These are phyloP conservation scores for Agrotis segetum DNA, from an alignment of 2,888 invertebrate species.

Conservation along the genomic window DNA sequence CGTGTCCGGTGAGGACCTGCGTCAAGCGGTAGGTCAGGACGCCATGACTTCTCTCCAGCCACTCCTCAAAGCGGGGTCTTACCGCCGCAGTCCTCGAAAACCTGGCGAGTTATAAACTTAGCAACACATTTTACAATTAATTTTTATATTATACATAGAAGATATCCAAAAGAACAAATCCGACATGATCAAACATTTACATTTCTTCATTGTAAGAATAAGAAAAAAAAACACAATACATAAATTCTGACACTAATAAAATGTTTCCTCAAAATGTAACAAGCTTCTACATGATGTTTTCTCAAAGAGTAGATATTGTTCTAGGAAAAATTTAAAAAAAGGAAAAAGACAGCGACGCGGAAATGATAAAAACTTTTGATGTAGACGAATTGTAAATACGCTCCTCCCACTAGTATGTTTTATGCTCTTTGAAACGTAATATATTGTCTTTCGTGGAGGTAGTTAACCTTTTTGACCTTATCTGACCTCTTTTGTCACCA, in stretches of 20 bases:
- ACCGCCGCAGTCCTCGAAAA: too few relatives aligned
- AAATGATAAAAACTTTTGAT: constrained; percentile 53
- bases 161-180: too few relatives aligned
- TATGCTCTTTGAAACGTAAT: constrained; percentile 15
- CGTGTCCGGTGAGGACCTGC: too few relatives aligned
- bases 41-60: too few relatives aligned
- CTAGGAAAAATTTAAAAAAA: constrained; percentile 13
- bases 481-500: constrained; percentile 5
- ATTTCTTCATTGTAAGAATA: background rate
- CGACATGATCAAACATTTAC: background rate
- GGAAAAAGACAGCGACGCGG: too few relatives aligned
- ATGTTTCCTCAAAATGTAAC: constrained; percentile 11
- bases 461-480: constrained; percentile 15
- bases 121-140: too few relatives aligned
- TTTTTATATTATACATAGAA: too few relatives aligned
- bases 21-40: too few relatives aligned
- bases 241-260: constrained; percentile 12
- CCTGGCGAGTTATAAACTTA: too few relatives aligned
- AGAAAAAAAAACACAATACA: background rate
- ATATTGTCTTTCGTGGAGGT: constrained; percentile 1
- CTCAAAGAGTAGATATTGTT: constrained; percentile 7
- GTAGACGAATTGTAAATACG: constrained; percentile 60
- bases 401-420: constrained; percentile 38
- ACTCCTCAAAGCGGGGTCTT: too few relatives aligned
- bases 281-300: background rate